These are phyloP conservation scores for Beroe forskalii DNA, from an alignment of 37 sponge, comb jelly and placozoan species.

Conservation along the genomic window DNA sequence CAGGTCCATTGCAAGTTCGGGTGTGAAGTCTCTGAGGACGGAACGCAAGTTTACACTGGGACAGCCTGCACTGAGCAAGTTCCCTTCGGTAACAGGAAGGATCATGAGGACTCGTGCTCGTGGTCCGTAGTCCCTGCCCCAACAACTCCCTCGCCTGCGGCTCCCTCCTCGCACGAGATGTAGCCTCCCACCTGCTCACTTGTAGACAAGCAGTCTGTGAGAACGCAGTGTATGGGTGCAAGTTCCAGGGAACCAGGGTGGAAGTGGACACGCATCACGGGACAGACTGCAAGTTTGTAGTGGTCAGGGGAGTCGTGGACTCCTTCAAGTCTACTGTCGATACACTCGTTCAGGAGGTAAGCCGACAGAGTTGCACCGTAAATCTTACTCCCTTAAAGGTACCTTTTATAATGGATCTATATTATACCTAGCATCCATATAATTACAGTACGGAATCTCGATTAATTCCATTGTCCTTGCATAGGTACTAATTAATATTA, in stretches of 20 bases:
- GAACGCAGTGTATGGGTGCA: conserved; percentile 25
- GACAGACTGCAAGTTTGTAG: conserved; percentile 41
- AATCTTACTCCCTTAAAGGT: too few relatives aligned
- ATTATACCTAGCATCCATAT: too few relatives aligned
- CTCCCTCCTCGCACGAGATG: conserved; percentile 16
- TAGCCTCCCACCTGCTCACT: background rate
- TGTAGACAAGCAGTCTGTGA: conserved; percentile 45
- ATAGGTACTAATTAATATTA: too few relatives aligned
- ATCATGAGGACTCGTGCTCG: conserved; percentile 11
- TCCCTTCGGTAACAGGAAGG: background rate
- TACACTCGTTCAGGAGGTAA: background rate
- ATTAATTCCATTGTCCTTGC: too few relatives aligned
- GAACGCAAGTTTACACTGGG: conserved; percentile 26
- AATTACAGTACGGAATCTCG: too few relatives aligned
- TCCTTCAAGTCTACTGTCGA: background rate
- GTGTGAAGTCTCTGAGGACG: background rate
- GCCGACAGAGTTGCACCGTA: background rate
- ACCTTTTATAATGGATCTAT: too few relatives aligned
- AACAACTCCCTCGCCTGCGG: conserved; percentile 32
- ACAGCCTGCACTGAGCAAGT: conserved; percentile 8
- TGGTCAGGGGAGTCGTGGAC: conserved; percentile 56
- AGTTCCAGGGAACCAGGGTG: conserved; percentile 3
- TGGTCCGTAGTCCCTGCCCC: conserved; percentile 57
- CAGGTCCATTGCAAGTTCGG: conserved; percentile 63
- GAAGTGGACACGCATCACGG: background rate